Evolutionary conservation across 2,797 vertebrate genomes (phyloP).

Genomic region (Enteromius unitaeniatus): DNA sequence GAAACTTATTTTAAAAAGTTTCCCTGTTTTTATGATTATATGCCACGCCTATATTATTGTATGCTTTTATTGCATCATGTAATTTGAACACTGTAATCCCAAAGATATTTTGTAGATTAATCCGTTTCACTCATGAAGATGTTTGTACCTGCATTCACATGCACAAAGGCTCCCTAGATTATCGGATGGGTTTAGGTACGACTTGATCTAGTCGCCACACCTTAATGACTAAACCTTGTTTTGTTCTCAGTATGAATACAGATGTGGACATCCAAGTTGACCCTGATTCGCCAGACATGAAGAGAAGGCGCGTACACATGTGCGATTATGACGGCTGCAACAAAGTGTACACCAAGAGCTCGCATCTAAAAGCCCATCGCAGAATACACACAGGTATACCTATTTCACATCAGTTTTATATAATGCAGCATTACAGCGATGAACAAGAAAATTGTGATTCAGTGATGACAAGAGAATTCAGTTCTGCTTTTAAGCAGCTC

Average conservation of each 20-base stretch:
- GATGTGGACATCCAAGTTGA: constrained; percentile 75
- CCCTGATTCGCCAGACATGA: constrained; percentile 85
- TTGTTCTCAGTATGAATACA: constrained; percentile 54
- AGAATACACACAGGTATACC: constrained; percentile 93
- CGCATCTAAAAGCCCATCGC: constrained; percentile 94
- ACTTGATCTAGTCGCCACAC: constrained; percentile 20
- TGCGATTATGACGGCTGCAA: constrained; percentile 97
- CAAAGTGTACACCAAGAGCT: constrained; percentile 99
- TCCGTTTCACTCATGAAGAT: not conserved
- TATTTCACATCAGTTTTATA: not conserved
- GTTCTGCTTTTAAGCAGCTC: not conserved
- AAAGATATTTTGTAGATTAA: not conserved
- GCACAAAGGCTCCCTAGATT: not conserved
- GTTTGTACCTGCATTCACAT: constrained; percentile 28
- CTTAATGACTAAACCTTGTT: not conserved
- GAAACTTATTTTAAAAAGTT: not conserved
- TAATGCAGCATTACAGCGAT: not conserved
- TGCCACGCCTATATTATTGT: not conserved
- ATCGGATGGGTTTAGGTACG: not conserved
- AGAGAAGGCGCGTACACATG: constrained; percentile 92
- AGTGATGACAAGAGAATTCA: not conserved
- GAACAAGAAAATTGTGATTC: not conserved
- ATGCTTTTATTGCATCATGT: constrained; percentile 8
- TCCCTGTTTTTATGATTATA: not conserved
- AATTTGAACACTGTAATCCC: constrained; percentile 8